phyloP scores from a whole-genome alignment of 2,113 vertebrate species.

The Oryzias javanicus region DNA sequence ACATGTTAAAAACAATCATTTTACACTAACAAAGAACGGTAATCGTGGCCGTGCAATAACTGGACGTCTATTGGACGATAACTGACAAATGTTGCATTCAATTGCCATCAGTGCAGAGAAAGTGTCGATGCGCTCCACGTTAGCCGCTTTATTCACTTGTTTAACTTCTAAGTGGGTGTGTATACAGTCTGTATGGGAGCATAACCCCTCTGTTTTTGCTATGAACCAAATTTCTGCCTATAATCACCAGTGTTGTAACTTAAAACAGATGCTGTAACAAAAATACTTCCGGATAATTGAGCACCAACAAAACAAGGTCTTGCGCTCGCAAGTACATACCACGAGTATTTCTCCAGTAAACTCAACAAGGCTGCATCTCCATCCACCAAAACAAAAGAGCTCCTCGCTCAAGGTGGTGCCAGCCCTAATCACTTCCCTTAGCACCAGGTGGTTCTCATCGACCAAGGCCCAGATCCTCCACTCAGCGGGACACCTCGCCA shows the following conservation, averaged over 20 bases:
- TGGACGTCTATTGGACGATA: slow-evolving; percentile 26
- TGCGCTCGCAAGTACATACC: slow-evolving; percentile 28
- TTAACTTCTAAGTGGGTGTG: slow-evolving; percentile 31
- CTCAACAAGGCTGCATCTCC: slow-evolving; percentile 37
- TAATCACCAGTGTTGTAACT: slow-evolving; percentile 32
- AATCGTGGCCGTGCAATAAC: not conserved
- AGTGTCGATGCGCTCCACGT: slow-evolving; percentile 28
- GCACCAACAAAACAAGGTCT: slow-evolving; percentile 51
- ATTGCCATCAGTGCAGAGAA: slow-evolving; percentile 21
- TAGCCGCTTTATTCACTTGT: slow-evolving; percentile 22
- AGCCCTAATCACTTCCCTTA: slow-evolving; percentile 69
- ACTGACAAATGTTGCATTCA: slow-evolving; percentile 36
- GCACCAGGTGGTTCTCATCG: slow-evolving; percentile 75
- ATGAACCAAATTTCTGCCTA: slow-evolving; percentile 16
- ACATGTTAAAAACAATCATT: not conserved
- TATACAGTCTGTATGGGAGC: slow-evolving; percentile 26
- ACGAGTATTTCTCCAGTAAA: slow-evolving; percentile 64
- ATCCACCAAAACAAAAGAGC: slow-evolving; percentile 60
- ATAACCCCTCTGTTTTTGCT: slow-evolving; percentile 43
- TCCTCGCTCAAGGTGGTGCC: slow-evolving; percentile 54
- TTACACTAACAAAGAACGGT: too few relatives aligned
- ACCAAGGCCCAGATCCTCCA: slow-evolving; percentile 59
- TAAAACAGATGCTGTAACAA: slow-evolving; percentile 47
- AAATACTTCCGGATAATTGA: slow-evolving; percentile 52
- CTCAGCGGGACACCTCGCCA: slow-evolving; percentile 54